Percentiles rank a stretch among this genome's conserved stretches.
Evolutionary conservation across 1,140 invertebrate species (phyloP).

Genomic region (Euglossa dilemma): DNA sequence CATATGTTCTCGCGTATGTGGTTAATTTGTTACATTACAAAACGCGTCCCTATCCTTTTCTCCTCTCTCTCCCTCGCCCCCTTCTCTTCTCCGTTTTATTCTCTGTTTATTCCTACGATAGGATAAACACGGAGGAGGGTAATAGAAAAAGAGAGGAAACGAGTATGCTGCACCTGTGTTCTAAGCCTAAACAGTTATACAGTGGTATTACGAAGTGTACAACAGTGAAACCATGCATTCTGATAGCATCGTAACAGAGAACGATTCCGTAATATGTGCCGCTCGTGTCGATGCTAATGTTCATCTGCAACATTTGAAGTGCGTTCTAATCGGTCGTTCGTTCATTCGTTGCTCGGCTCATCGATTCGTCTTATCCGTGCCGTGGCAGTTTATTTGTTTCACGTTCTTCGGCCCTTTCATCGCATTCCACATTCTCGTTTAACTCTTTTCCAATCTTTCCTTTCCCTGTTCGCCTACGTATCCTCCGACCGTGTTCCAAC

Average conservation of each 20-base stretch:
- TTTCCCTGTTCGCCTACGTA: background rate
- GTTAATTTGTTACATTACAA: slow-evolving; percentile 37
- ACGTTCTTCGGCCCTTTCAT: background rate
- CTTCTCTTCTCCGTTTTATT: slow-evolving; percentile 55
- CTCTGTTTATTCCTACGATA: slow-evolving; percentile 60
- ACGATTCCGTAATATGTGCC: slow-evolving; percentile 42
- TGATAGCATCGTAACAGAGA: slow-evolving; percentile 14
- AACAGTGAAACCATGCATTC: slow-evolving; percentile 53
- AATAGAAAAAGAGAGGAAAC: slow-evolving; percentile 37
- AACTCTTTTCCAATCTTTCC: background rate
- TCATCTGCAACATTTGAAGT: slow-evolving; percentile 33
- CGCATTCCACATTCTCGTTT: background rate
- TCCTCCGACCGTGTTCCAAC: background rate
- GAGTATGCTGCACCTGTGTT: slow-evolving; percentile 64
- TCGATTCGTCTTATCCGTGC: slow-evolving; percentile 23
- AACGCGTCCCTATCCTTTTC: slow-evolving; percentile 45
- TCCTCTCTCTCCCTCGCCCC: background rate
- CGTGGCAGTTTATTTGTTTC: background rate
- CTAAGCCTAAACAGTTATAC: slow-evolving; percentile 61
- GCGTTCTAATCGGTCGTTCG: slow-evolving; percentile 36
- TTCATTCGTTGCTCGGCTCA: slow-evolving; percentile 10
- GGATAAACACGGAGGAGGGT: slow-evolving; percentile 46
- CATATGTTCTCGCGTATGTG: background rate
- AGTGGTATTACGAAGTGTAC: slow-evolving; percentile 49
- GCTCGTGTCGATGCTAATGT: slow-evolving; percentile 14